A percentile compares a stretch with the other conserved stretches of the same genome.
These are phyloP conservation scores for Gila robusta DNA, from an alignment of 2,797 vertebrate genomes.

Conservation along the genomic window DNA sequence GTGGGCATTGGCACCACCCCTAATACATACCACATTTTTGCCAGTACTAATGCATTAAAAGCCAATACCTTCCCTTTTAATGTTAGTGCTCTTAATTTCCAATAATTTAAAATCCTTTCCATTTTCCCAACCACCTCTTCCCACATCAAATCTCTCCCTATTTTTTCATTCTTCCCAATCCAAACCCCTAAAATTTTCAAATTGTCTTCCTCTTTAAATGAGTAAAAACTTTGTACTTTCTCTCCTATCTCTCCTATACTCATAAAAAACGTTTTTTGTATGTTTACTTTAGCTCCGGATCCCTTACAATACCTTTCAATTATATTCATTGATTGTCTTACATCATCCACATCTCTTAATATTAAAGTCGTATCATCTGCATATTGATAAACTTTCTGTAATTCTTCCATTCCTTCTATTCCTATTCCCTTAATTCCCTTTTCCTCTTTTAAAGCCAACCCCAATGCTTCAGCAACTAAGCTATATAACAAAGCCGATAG, in stretches of 20 bases:
- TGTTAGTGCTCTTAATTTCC: background rate
- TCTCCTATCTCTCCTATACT: background rate
- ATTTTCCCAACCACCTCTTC: background rate
- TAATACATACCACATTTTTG: too few species aligned
- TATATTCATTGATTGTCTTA: background rate
- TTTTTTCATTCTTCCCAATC: background rate
- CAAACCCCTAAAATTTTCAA: background rate
- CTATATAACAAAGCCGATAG: background rate
- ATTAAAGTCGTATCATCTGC: too few species aligned
- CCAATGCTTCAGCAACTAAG: background rate
- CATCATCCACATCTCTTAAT: background rate
- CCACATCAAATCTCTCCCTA: background rate
- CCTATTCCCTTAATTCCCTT: too few species aligned
- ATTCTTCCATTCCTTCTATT: too few species aligned
- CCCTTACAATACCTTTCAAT: background rate
- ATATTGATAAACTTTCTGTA: too few species aligned
- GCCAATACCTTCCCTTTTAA: background rate
- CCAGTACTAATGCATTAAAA: too few species aligned
- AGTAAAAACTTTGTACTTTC: background rate
- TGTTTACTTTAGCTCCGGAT: background rate
- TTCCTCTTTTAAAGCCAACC: too few species aligned
- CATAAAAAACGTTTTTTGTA: background rate
- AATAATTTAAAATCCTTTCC: background rate
- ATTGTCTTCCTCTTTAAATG: background rate
- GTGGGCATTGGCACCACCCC: too few species aligned